Evolutionary conservation across 2,888 invertebrate species (phyloP), one percentile per base, ranked within the genome.

Genomic region (Yponomeuta sedellus): DNA sequence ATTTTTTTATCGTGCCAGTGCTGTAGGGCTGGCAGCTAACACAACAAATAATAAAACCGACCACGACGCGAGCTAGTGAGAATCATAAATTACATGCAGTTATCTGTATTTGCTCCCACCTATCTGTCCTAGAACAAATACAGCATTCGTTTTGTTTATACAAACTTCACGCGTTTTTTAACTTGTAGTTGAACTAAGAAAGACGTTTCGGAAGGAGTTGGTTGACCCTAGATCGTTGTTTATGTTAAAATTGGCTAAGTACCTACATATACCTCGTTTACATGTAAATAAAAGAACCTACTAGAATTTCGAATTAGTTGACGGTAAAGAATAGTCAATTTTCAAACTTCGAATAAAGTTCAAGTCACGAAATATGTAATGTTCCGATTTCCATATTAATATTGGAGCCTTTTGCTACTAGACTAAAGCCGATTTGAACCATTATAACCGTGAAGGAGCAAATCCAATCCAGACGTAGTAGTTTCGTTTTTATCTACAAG

Each of bases 91-190:
- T 82, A 81, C 72, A 66, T 70, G 69, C 74, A 82, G 77, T 82
- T 87, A 85, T 86, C 85, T 82, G 71, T 86, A 81, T 86, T 86
- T 86, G 78, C 83, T 70, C 68, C 71, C 75, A 75, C 74, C 79
- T 81, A 81, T 82, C 80, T 81, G 79, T 79, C 77, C 76, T 75
- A 75, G 68, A 73, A 80, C 81, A 84, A 84, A 84, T 82, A 84
- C 76, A 77, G 78, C 74, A 76, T 74, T 75, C 72, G 76, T 72
- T 44, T 25, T 76, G 80, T 80, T 76, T 76, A 75, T 76, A 71
- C 73, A 57, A 25, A 64, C 57, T 20, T 64, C 44, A 64, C 64
- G 20, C 64, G 22, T 19, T 44, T 62, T 62, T 34, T 25, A 62
- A 62, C 62, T 20, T 59, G 12, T 59, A 52, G 16, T 12, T 52